Evolutionary conservation across 2,888 invertebrate species (phyloP), one percentile per base, ranked within the genome.

Genomic region (Lasioglossum malachurum): DNA sequence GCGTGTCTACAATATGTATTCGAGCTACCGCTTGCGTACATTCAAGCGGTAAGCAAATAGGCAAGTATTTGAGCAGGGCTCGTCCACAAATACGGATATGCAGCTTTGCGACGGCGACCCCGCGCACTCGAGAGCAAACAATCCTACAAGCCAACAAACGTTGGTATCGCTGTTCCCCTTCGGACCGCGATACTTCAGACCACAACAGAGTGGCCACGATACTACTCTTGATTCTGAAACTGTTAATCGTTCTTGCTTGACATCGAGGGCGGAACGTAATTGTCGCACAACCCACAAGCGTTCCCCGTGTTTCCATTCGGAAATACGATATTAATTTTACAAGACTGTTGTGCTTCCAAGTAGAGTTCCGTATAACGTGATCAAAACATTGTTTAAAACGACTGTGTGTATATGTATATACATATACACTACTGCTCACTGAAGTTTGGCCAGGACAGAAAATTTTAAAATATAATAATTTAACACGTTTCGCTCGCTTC

Each of bases 61-160:
- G 83, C 91, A 90, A 91, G 87, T 91, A 92, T 91, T 91, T 91
- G 91, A 91, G 87, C 84, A 92, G 87, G 87, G 81, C 82, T 87
- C 88, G 88, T 87, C 88, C 80, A 86, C 89, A 84, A 87, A 92
- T 91, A 91, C 85, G 88, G 88, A 91, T 91, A 89, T 91, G 87
- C 87, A 85, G 90, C 91, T 92, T 91, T 91, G 87, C 83, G 73
- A 87, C 80, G 80, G 83, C 87, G 91, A 91, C 84, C 82, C 71
- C 78, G 72, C 82, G 79, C 77, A 87, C 82, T 78, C 76, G 74
- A 78, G 83, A 78, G 90, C 88, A 91, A 92, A 92, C 88, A 89
- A 84, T 84, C 88, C 86, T 83, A 64, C 78, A 85, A 87, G 88
- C 84, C 84, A 84, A 81, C 92, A 87, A 86, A 89, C 87, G 88